Conservation (phyloP, 2,888 invertebrate genomes). For the Drosophila fungiperda region DNA sequence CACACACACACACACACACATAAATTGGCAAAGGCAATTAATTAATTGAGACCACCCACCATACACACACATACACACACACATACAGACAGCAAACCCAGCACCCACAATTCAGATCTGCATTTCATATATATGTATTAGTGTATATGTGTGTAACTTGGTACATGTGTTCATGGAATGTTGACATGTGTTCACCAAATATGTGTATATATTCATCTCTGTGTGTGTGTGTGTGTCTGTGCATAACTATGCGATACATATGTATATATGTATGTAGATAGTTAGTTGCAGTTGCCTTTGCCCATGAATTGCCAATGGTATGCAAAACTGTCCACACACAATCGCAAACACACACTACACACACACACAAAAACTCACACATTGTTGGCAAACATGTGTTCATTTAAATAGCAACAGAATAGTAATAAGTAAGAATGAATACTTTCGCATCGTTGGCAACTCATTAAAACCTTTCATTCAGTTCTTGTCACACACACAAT, state of each 20-base stretch:
- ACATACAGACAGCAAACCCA: conserved; percentile 25
- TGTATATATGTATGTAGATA: conserved; percentile 11
- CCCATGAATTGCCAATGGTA: conserved; percentile 64
- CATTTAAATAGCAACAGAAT: conserved; percentile 58
- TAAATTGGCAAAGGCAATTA: conserved; percentile 71
- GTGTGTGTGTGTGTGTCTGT: conserved; percentile 19
- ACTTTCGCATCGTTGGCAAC: conserved; percentile 13
- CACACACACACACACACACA: conserved; percentile 21
- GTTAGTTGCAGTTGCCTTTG: conserved; percentile 61
- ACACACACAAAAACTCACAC: not conserved
- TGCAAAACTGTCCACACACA: conserved; percentile 61
- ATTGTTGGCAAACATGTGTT: conserved; percentile 47
- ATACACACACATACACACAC: conserved; percentile 21
- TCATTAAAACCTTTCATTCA: conserved; percentile 36
- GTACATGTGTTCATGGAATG: conserved; percentile 79
- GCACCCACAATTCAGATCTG: conserved; percentile 54
- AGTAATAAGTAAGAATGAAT: conserved; percentile 43
- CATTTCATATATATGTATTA: conserved; percentile 31
- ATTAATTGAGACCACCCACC: conserved; percentile 74
- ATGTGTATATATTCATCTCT: conserved; percentile 57
- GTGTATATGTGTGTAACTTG: conserved; percentile 44
- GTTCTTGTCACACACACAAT: conserved; percentile 34
- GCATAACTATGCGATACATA: conserved; percentile 10
- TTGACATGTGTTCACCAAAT: conserved; percentile 81
- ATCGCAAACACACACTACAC: not conserved